Evolutionary conservation across 2,797 vertebrate species (phyloP), one percentile per base, ranked within the genome.

Genomic region (Chiropotes sagulatus): DNA sequence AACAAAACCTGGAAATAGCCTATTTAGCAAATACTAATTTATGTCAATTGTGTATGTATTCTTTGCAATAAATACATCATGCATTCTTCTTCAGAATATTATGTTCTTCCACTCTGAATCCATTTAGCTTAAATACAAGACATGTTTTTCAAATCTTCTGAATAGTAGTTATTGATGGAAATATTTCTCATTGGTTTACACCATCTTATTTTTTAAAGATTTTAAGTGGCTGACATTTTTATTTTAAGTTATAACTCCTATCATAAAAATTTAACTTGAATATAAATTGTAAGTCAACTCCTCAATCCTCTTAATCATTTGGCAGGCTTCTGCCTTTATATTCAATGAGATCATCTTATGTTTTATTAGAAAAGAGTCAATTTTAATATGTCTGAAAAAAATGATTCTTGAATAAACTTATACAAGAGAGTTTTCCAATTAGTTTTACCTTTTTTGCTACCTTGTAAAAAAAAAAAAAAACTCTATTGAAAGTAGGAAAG

Each of bases 321-420:
- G 15, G 20, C 88, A 93, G 50, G 50, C 2, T 44, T 97, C 57
- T 97, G n/a, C 50, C 58, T 92, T 14, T 89, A 0, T 86, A 33
- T 79, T 97, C 82, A 95, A 85, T 97, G 46, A 92, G 26, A 75
- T 91, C 14, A 58, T 64, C 57, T 97, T 19, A 58, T 98, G 58
- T 97, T 93, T 94, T 95, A 87, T 54, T 95, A 93, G 54, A 67
- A 64, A 85, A 97, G 93, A 94, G 87, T 72, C 2, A 73, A 80
- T 93, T 97, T 1, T 73, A 98, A 95, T 39, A 67, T 94, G 57
- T 92, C 36, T 96, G 97, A 92, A 97, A 98, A 98, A 96, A 96
- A 88, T 94, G 79, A 96, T 95, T 97, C 95, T 98, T 52, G 94
- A 82, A 97, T 97, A 97, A 97, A 96, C 20, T 84, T 96, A 52